Evolutionary conservation across 2,113 vertebrate species (phyloP).

Genomic region (Cephalopterus ornatus): DNA sequence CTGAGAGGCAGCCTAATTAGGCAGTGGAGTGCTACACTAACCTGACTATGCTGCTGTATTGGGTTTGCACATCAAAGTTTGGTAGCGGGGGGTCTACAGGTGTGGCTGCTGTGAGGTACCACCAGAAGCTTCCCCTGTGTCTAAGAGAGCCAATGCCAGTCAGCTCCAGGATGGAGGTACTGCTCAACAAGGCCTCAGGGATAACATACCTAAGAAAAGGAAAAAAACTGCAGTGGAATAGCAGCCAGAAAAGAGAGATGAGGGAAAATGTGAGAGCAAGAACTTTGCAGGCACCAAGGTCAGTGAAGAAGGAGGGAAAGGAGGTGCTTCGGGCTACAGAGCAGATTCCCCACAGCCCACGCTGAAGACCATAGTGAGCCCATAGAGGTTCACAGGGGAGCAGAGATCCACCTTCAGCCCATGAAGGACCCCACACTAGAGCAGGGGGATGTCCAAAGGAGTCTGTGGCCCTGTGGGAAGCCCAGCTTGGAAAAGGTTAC

Average conservation of each 20-base stretch:
- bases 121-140: background rate
- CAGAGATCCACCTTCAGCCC: background rate
- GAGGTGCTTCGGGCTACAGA: background rate
- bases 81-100: background rate
- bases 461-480: background rate
- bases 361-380: background rate
- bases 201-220: background rate
- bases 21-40: background rate
- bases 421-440: background rate
- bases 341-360: accelerated
- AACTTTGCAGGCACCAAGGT: background rate
- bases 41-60: background rate
- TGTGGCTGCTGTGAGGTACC: background rate
- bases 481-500: background rate
- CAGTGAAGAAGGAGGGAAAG: background rate
- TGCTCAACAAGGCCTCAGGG: background rate
- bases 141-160: background rate
- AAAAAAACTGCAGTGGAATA: background rate
- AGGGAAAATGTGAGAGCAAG: background rate
- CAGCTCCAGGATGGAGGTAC: background rate
- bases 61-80: background rate
- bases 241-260: background rate
- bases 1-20: background rate
- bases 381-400: background rate
- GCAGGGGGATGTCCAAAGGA: background rate